Evolutionary conservation across 2,888 invertebrate genomes (phyloP).

Genomic region (Spatulosminthurus flaviceps): DNA sequence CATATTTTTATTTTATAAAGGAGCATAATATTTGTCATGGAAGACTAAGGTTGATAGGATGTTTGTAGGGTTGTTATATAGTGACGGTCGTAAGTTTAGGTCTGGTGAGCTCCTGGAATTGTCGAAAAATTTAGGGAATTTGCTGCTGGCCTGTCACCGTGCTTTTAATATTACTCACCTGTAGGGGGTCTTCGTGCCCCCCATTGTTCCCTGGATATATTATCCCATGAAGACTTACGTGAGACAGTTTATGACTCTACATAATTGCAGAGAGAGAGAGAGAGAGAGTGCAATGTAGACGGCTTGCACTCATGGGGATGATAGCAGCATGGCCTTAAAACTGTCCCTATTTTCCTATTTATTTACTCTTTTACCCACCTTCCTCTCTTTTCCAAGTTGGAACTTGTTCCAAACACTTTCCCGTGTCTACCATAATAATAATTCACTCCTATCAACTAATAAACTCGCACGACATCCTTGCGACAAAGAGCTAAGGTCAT

Average conservation of each 20-base stretch:
- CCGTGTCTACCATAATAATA: conserved; percentile 20
- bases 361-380: conserved; percentile 32
- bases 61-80: not conserved
- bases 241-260: conserved; percentile 22
- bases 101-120: conserved; percentile 39
- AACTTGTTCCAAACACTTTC: conserved; percentile 13
- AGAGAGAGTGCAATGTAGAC: not conserved
- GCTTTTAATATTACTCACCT: conserved; percentile 63
- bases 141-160: conserved; percentile 56
- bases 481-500: not conserved
- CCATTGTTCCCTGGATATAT: conserved; percentile 55
- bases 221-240: conserved; percentile 29
- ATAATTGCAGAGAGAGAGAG: not conserved
- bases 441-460: conserved; percentile 15
- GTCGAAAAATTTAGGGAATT: conserved; percentile 42
- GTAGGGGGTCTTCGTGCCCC: conserved; percentile 61
- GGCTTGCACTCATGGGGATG: not conserved
- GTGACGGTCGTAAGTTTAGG: not conserved
- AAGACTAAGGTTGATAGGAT: not conserved
- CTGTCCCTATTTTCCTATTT: conserved; percentile 23
- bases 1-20: too few species aligned
- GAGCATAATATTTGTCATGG: too few species aligned
- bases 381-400: conserved; percentile 12
- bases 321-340: conserved; percentile 7
- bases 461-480: not conserved